These are phyloP conservation scores for Anser brachyrhynchus DNA, from an alignment of 2,113 vertebrate genomes.

Conservation along the genomic window DNA sequence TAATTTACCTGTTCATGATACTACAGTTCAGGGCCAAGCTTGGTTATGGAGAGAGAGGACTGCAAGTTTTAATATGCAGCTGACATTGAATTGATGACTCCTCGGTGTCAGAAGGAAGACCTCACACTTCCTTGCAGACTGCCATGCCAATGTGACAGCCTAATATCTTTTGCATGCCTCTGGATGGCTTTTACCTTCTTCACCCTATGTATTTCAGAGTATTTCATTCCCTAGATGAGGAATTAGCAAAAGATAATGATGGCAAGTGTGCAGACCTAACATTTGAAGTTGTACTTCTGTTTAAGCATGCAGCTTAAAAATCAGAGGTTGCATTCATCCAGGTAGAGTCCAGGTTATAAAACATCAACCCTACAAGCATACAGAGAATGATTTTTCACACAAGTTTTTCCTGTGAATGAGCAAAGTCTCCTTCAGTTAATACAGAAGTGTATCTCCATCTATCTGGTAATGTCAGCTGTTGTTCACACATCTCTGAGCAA, in stretches of 20 bases:
- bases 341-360: neutral
- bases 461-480: neutral
- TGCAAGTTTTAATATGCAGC: neutral
- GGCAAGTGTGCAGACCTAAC: neutral
- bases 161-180: neutral
- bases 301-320: neutral
- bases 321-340: neutral
- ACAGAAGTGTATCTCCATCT: neutral
- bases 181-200: neutral
- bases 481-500: neutral
- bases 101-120: neutral
- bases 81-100: neutral
- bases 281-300: neutral
- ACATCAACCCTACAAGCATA: neutral
- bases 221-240: neutral
- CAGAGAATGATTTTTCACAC: neutral
- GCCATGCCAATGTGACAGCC: neutral
- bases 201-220: neutral
- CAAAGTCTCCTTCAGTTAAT: neutral
- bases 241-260: neutral
- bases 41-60: neutral
- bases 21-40: neutral
- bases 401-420: neutral
- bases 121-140: neutral
- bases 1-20: neutral